phyloP scores from a whole-genome alignment of 2,113 vertebrate genomes.

The Lepisosteus oculatus region DNA sequence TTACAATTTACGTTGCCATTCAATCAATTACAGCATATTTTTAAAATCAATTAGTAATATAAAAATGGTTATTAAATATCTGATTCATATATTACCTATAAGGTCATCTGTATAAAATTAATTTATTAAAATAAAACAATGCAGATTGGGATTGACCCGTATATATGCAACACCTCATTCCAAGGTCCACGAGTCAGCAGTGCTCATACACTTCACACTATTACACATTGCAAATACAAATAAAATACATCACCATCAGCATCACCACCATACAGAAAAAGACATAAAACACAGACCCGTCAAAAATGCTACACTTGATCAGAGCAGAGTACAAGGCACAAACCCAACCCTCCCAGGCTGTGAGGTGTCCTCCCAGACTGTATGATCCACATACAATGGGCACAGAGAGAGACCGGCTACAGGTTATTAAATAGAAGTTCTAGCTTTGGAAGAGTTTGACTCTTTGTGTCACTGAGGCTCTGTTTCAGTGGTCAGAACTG shows the following conservation, averaged over 20 bases:
- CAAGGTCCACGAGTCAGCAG: neutral
- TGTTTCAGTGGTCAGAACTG: no score
- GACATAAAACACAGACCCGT: no score
- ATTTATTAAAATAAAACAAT: neutral
- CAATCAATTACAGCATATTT: neutral
- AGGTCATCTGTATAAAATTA: constrained; percentile 6
- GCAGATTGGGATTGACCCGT: neutral
- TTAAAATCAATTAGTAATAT: neutral
- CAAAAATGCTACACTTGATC: neutral
- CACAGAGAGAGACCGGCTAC: no score
- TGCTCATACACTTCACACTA: neutral
- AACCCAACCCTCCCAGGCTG: no score
- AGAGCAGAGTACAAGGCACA: no score
- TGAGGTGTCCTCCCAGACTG: no score
- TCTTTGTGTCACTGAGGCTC: no score
- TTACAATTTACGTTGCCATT: neutral
- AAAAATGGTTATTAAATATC: constrained; percentile 4
- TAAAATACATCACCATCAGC: no score
- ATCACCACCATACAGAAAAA: no score
- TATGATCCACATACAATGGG: no score
- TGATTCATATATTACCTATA: constrained; percentile 1
- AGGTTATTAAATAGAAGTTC: no score
- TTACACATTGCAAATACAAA: constrained; percentile 48
- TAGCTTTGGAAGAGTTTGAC: no score
- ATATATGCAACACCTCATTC: neutral